Evolutionary conservation across 2,113 vertebrate genomes (phyloP).

Genomic region (Scophthalmus maximus): DNA sequence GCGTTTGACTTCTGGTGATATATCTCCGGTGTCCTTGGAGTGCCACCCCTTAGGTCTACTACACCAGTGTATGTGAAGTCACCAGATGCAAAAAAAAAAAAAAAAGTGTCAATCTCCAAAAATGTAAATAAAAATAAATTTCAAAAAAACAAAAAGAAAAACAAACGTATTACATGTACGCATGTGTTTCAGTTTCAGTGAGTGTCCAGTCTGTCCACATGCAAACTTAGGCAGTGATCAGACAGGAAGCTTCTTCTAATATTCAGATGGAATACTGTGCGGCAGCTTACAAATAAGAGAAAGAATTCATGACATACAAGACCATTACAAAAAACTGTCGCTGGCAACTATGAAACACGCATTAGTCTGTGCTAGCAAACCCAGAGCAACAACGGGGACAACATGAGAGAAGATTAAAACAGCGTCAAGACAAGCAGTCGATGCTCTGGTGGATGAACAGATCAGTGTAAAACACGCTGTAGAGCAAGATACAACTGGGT

Average conservation of each 20-base stretch:
- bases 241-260: constrained; percentile 8
- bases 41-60: constrained; percentile 19
- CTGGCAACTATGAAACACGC: no score
- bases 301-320: not conserved
- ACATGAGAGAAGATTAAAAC: constrained; percentile 2
- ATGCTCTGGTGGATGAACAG: no score
- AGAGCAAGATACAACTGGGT: not conserved
- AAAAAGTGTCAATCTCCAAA: no score
- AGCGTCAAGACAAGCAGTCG: not conserved
- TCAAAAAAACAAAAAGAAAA: constrained; percentile 1
- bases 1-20: constrained; percentile 45
- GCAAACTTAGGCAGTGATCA: not conserved
- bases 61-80: constrained; percentile 16
- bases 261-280: not conserved
- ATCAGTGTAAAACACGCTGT: no score
- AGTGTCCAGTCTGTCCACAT: constrained; percentile 1
- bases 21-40: constrained; percentile 35
- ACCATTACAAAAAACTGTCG: not conserved
- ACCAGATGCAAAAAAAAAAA: not conserved
- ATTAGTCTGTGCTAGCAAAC: not conserved
- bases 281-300: no score
- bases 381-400: not conserved
- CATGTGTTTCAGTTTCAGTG: not conserved
- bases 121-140: not conserved
- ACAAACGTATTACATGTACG: not conserved